phyloP scores from a whole-genome alignment of 2,888 invertebrate genomes.

The Cerastis leucographa region DNA sequence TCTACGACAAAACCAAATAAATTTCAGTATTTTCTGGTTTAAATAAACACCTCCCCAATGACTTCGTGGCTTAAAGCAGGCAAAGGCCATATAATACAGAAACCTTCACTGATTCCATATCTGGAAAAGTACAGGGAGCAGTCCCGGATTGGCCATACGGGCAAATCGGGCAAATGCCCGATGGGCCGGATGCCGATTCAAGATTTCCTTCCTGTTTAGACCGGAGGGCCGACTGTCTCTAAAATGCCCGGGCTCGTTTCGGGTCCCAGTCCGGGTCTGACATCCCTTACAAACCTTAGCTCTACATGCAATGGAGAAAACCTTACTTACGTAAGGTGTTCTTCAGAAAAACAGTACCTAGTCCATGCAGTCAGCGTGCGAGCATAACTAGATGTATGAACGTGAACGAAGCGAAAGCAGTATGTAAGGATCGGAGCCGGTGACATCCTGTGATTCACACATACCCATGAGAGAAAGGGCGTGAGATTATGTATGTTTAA shows the following conservation, averaged over 20 bases:
- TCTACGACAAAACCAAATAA: neutral
- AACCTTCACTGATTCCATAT: neutral
- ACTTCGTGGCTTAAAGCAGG: no score
- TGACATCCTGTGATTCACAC: neutral
- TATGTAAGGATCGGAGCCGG: neutral
- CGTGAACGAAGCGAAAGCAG: neutral
- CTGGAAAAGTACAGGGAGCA: neutral
- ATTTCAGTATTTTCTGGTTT: neutral
- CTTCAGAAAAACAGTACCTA: neutral
- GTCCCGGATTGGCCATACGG: no score
- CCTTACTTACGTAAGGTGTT: neutral
- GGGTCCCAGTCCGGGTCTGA: no score
- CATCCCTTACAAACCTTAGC: no score
- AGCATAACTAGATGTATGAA: neutral
- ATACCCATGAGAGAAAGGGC: neutral
- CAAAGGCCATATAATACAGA: neutral
- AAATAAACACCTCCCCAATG: neutral
- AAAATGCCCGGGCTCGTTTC: no score
- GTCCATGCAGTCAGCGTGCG: neutral
- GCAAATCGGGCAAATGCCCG: no score
- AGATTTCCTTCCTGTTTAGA: no score
- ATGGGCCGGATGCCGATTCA: no score
- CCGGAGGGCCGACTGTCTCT: no score
- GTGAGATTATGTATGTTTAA: neutral
- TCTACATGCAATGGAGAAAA: neutral